Base-by-base conservation (phyloP, 1,140 invertebrate genomes). In the Drosophila sulfurigaster region DNA sequence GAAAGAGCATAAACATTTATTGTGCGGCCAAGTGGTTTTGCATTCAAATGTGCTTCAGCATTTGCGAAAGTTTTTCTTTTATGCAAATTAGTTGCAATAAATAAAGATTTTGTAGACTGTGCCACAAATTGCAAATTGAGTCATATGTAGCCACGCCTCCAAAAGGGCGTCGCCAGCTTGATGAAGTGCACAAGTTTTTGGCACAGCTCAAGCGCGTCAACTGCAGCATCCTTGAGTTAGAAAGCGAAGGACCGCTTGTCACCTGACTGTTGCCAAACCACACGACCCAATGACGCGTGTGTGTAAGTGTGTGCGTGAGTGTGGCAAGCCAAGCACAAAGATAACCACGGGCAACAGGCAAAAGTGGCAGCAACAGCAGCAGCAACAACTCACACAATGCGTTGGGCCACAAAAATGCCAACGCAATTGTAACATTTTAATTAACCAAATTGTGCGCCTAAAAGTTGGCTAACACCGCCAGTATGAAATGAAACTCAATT, bases 391-490 rank as follows among this genome's bases (percentile, higher is more conserved):
- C 35, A 38, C 35, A 38, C 54, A 41, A 57, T 35, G 32, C 35
- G 32, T 41, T 57, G 54, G 49, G 76, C 70, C 78, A 81, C 69
- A 72, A 75, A 83, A 89, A 78, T 85, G 74, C 78, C 81, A 89
- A 75, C 85, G 74, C 81, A 85, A 89, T 88, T 88, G 85, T 79
- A 81, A 58, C 81, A 74, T 89, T 89, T 89, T 89, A 89, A 89
- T 89, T 89, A 89, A 89, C 85, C 85, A 89, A 89, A 89, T 89
- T 89, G 85, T 81, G 71, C 75, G 75, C 59, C 45, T 59, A 82
- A 81, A 83, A 73, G 60, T 88, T 87, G 74, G 76, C 74, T 56
- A 78, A 69, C 75, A 52, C 58, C 65, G 16, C 45, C 43, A 52
- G 46, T 52, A 35, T 54, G 52, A 79, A 81, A 81, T 77, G 86